Evolutionary conservation across 2,888 invertebrate species (phyloP).

Genomic region (Caenorhabditis doughertyi): DNA sequence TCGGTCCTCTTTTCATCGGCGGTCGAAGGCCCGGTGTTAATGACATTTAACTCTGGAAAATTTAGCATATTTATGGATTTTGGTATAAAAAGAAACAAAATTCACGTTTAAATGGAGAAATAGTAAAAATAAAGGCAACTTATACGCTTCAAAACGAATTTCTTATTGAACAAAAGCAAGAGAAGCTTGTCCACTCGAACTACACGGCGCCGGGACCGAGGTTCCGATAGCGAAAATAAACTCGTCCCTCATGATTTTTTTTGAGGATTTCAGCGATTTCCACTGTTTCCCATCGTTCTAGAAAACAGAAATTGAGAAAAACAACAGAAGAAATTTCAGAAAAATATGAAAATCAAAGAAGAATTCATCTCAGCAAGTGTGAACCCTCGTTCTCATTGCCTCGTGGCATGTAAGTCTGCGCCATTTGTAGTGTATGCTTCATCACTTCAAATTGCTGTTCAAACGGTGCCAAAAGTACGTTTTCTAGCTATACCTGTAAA

Average conservation of each 20-base stretch:
- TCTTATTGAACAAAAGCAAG: neutral
- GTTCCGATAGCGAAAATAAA: too few relatives aligned
- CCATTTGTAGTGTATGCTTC: conserved; percentile 67
- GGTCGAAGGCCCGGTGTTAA: neutral
- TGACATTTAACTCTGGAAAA: conserved; percentile 29
- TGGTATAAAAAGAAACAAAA: neutral
- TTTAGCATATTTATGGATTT: neutral
- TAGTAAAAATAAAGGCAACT: neutral
- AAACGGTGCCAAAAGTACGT: conserved; percentile 61
- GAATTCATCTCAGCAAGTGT: conserved; percentile 66
- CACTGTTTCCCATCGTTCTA: neutral
- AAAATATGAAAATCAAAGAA: conserved; percentile 55
- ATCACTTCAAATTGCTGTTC: conserved; percentile 63
- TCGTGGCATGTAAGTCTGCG: conserved; percentile 52
- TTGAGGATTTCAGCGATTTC: neutral
- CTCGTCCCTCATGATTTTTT: conserved; percentile 24
- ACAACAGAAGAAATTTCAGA: conserved; percentile 16
- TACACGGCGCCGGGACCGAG: conserved; percentile 26
- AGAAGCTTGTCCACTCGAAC: conserved; percentile 27
- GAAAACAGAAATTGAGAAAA: too few relatives aligned
- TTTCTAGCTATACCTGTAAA: neutral
- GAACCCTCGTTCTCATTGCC: conserved; percentile 70
- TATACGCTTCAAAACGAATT: too few relatives aligned
- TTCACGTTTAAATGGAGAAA: neutral
- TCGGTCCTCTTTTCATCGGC: conserved; percentile 44